Evolutionary conservation across 2,888 invertebrate species (phyloP), one percentile per base, ranked within the genome.

Genomic region (Orthosia cruda): DNA sequence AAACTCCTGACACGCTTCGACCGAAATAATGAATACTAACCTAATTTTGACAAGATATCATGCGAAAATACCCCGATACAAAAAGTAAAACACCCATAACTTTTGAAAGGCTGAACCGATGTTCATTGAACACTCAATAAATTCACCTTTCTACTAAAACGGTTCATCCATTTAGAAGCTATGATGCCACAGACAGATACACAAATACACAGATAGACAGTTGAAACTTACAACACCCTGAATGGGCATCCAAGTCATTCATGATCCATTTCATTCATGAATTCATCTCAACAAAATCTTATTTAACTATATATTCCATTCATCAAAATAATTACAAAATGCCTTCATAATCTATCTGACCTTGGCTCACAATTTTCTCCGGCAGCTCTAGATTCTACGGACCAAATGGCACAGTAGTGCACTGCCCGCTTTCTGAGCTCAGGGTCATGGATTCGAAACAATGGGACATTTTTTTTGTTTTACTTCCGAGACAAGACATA

Each of bases 291-390:
- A 58, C n/a, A 32, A n/a, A 40, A 58, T 20, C 45, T 47, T 63
- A 18, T 47, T 62, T 12, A 45, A 18, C 23, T 59, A 58, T 49
- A 18, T 69, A 59, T 68, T 79, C 20, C 63, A 84, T 85, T 85
- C 75, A 85, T 66, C 64, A 62, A 20, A 55, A 9, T 12, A 26
- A 49, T 81, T 63, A 82, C 66, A 50, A 72, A 58, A 70, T 55
- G 13, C 54, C 13, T 58, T 45, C 47, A 58, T 83, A 83, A 83
- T 61, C 3, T 47, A 50, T 26, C 1, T 32, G 62, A 32, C 83
- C 83, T 85, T 83, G 78, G 20, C 68, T 82, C 45, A 57, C 49
- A 40, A 81, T 85, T 83, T 85, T 82, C 83, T 70, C 78, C 49
- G 32, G 18, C 12, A 68, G 86, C 61, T 82, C 67, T 71, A 82